phyloP scores from a whole-genome alignment of 2,888 invertebrate genomes.

The Cotesia congregata region DNA sequence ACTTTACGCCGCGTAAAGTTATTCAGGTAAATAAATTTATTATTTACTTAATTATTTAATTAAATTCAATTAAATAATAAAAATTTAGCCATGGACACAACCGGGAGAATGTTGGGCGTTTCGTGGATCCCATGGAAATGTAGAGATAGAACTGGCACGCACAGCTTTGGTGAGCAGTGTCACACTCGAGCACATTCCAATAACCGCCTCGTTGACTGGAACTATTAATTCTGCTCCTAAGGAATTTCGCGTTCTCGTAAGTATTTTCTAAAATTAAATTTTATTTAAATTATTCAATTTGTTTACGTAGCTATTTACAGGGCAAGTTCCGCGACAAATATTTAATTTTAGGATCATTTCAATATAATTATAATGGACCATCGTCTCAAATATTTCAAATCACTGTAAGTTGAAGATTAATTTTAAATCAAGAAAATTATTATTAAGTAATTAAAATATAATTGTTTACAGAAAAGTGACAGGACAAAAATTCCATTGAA shows the following conservation, averaged over 20 bases:
- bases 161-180: conserved; percentile 72
- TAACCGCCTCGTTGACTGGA: conserved; percentile 71
- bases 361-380: conserved; percentile 54
- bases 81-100: conserved; percentile 59
- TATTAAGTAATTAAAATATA: not conserved
- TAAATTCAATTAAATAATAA: not conserved
- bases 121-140: conserved; percentile 70
- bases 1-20: conserved; percentile 60
- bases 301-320: conserved; percentile 44
- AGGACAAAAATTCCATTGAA: conserved; percentile 50
- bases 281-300: conserved; percentile 4
- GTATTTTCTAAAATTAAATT: conserved; percentile 24
- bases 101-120: conserved; percentile 78
- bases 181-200: conserved; percentile 74
- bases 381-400: conserved; percentile 57
- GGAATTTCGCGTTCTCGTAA: conserved; percentile 67
- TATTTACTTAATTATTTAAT: not conserved
- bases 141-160: conserved; percentile 59
- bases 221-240: conserved; percentile 74
- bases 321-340: conserved; percentile 50
- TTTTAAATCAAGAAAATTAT: not conserved
- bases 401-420: conserved; percentile 46
- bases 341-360: conserved; percentile 51
- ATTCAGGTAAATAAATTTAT: conserved; percentile 53
- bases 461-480: conserved; percentile 50